These are phyloP conservation scores for Narcine bancroftii DNA, from an alignment of 2,113 vertebrate genomes.

Conservation along the genomic window DNA sequence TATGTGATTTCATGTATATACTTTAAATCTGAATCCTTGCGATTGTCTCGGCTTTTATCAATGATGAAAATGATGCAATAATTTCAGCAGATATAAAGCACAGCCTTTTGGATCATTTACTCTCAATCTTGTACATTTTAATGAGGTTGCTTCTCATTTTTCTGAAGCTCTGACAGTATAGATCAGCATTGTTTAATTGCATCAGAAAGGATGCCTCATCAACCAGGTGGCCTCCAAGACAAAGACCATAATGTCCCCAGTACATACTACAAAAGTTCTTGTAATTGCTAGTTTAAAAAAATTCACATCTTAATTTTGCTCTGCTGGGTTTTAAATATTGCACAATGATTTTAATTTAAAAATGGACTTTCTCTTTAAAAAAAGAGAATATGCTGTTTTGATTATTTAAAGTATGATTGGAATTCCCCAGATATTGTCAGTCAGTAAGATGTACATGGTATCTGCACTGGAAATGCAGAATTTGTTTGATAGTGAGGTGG, in stretches of 20 bases:
- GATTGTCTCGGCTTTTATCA: neutral
- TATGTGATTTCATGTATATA: too few species aligned
- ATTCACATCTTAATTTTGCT: neutral
- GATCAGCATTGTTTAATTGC: too few species aligned
- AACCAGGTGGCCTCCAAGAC: too few species aligned
- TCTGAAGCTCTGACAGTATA: too few species aligned
- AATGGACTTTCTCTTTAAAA: neutral
- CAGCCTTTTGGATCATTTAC: neutral
- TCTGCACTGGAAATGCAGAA: neutral
- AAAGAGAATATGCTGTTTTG: neutral
- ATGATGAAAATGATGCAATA: neutral
- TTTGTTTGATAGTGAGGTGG: slow-evolving; percentile 2
- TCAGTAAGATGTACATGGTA: neutral
- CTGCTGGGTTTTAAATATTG: neutral
- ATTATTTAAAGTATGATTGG: slow-evolving; percentile 19
- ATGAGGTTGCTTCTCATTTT: too few species aligned
- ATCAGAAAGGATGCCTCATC: too few species aligned
- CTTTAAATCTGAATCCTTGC: too few species aligned
- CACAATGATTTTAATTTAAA: neutral
- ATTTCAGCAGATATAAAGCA: neutral
- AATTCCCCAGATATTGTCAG: slow-evolving; percentile 3
- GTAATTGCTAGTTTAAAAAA: too few species aligned
- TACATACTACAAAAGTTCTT: too few species aligned
- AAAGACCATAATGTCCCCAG: too few species aligned
- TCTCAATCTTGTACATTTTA: too few species aligned